Conservation (phyloP, 2,113 vertebrate species). For the Sinocyclocheilus maitianheensis region DNA sequence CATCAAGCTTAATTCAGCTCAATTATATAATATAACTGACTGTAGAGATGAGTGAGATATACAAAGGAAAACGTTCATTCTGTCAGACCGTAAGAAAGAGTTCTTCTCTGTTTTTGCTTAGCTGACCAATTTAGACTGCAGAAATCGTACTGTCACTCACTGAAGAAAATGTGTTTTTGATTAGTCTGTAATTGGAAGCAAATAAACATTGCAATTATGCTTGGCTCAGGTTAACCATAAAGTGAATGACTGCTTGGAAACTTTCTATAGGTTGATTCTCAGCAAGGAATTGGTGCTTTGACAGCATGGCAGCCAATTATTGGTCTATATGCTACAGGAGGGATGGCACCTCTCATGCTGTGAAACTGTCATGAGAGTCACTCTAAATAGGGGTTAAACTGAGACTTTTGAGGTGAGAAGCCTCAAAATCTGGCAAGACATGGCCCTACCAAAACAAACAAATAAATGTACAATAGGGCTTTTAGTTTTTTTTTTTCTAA, state of each 20-base stretch:
- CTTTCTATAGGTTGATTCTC: conserved; percentile 38
- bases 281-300: conserved; percentile 14
- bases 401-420: background rate
- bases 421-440: background rate
- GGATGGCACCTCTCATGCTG: background rate
- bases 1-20: background rate
- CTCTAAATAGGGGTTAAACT: background rate
- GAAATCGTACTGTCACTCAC: background rate
- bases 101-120: conserved; percentile 10
- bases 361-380: background rate
- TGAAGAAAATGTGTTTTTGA: conserved; percentile 16
- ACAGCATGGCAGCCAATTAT: conserved; percentile 16
- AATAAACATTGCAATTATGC: conserved; percentile 23
- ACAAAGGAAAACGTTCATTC: background rate
- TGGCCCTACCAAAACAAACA: background rate
- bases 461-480: background rate
- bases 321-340: conserved; percentile 32
- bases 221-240: conserved; percentile 12
- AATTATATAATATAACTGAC: background rate
- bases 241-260: conserved; percentile 14
- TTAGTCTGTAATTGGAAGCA: conserved; percentile 16
- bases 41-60: background rate
- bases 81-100: background rate
- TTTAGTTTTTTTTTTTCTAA: background rate
- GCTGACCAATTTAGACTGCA: conserved; percentile 1